phyloP scores from a whole-genome alignment of 2,797 vertebrate genomes.

The Eurystomus glaucurus region DNA sequence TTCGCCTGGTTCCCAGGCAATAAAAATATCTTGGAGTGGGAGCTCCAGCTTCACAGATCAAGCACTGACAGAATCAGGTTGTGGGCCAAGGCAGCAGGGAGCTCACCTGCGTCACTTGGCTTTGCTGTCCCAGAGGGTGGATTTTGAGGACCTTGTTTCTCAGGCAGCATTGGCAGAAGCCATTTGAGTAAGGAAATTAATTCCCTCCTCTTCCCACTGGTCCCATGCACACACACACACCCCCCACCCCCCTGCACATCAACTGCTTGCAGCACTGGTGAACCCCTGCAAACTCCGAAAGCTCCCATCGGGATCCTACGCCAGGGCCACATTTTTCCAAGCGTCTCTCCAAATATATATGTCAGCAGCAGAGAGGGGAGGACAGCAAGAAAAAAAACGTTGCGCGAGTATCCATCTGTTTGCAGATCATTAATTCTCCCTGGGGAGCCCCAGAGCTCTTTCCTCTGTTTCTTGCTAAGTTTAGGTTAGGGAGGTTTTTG shows the following conservation, averaged over 20 bases:
- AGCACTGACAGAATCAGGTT: not conserved
- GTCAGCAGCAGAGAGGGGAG: not conserved
- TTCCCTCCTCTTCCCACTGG: not conserved
- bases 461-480: conserved; percentile 16
- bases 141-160: not conserved
- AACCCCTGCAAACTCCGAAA: not conserved
- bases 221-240: not conserved
- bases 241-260: rapidly evolving
- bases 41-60: not conserved
- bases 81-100: not conserved
- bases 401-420: not conserved
- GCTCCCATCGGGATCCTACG: not conserved
- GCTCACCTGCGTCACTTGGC: not conserved
- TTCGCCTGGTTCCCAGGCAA: conserved; percentile 24
- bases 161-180: not conserved
- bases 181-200: not conserved
- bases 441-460: not conserved
- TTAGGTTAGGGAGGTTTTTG: not conserved
- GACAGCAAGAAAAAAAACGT: not conserved
- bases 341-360: not conserved
- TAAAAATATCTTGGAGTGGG: conserved; percentile 1
- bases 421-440: not conserved
- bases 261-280: rapidly evolving
- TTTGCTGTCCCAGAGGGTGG: not conserved
- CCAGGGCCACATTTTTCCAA: not conserved